phyloP scores from a whole-genome alignment of 1,140 invertebrate genomes.

The Caenorhabditis elegans region DNA sequence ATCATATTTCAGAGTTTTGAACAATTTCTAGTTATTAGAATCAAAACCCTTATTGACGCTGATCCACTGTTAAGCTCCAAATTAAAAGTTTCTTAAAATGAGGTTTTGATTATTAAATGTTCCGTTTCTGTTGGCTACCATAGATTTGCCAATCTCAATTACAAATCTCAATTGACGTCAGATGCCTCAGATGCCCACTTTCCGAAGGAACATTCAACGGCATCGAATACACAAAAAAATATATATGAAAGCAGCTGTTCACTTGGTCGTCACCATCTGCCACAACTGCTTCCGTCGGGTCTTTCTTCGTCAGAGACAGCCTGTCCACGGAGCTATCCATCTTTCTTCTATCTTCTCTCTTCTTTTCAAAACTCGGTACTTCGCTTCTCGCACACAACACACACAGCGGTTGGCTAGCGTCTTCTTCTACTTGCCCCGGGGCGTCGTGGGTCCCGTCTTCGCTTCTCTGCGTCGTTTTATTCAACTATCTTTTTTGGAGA shows the following conservation, averaged over 20 bases:
- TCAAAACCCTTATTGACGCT: too few relatives aligned
- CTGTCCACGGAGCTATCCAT: background rate
- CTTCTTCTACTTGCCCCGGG: background rate
- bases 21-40: too few relatives aligned
- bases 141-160: too few relatives aligned
- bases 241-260: conserved; percentile 14
- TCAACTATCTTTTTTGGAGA: background rate
- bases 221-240: background rate
- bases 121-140: too few relatives aligned
- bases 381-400: background rate
- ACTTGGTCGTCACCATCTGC: background rate
- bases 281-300: background rate
- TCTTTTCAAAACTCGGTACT: background rate
- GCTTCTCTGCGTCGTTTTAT: background rate
- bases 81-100: too few relatives aligned
- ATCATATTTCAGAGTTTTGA: too few relatives aligned
- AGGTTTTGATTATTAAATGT: too few relatives aligned
- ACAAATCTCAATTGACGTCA: too few relatives aligned
- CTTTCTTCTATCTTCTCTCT: background rate
- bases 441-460: background rate
- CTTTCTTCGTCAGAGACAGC: background rate
- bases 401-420: background rate
- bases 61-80: too few relatives aligned
- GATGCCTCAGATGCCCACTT: too few relatives aligned
- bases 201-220: background rate